Conservation (phyloP, 2,888 invertebrate species). For the Leistus spinibarbis region DNA sequence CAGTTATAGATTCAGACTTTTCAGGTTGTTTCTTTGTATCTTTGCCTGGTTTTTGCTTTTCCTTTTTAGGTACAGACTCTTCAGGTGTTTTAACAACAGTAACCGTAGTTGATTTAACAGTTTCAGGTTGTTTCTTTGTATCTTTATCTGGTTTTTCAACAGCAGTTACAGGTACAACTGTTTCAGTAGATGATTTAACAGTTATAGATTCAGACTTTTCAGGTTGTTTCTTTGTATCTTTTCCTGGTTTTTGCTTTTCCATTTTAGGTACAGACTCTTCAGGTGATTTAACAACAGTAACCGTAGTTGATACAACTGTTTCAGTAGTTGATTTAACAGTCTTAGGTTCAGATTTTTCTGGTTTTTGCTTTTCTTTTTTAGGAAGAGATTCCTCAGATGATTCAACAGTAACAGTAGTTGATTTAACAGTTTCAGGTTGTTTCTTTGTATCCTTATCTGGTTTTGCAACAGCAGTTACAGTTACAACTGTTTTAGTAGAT, state of each 20-base stretch:
- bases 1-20: neutral
- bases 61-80: neutral
- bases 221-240: neutral
- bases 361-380: no score
- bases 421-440: neutral
- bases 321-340: neutral
- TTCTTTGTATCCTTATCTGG: slow-evolving; percentile 52
- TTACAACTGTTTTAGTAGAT: neutral
- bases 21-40: neutral
- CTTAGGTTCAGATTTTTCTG: no score
- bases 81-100: neutral
- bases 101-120: neutral
- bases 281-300: slow-evolving; percentile 40
- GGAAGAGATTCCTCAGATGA: no score
- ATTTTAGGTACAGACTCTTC: slow-evolving; percentile 48
- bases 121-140: neutral
- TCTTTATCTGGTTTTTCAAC: slow-evolving; percentile 54
- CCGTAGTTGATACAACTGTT: neutral
- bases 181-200: neutral
- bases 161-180: neutral
- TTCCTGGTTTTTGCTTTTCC: neutral
- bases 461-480: slow-evolving; percentile 43
- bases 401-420: neutral
- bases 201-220: neutral
- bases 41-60: neutral